These are phyloP conservation scores for Flabesymbios commensalis DNA, from an alignment of 2,888 invertebrate genomes.

Conservation along the genomic window DNA sequence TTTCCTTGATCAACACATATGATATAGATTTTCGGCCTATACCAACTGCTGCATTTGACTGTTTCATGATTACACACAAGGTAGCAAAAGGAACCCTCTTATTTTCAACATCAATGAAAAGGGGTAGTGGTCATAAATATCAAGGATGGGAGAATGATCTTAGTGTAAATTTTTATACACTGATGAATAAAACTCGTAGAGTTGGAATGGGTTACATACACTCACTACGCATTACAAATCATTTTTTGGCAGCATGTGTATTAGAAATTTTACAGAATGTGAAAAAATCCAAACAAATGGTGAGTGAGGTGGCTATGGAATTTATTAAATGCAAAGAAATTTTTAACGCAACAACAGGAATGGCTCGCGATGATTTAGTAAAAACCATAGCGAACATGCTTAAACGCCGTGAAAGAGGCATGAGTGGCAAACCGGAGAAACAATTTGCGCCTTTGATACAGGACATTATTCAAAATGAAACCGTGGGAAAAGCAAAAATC, in stretches of 20 bases:
- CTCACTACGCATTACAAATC: too few relatives aligned
- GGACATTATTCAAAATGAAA: background rate
- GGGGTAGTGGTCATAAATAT: background rate
- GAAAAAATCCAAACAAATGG: background rate
- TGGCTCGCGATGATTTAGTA: too few relatives aligned
- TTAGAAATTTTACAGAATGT: background rate
- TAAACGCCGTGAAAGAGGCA: background rate
- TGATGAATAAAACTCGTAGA: conserved; percentile 9
- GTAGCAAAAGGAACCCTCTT: too few relatives aligned
- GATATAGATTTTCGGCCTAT: conserved; percentile 39
- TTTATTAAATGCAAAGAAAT: conserved; percentile 5
- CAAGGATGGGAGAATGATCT: conserved; percentile 12
- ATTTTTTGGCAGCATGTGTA: too few relatives aligned
- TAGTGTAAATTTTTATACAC: background rate
- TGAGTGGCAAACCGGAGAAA: background rate
- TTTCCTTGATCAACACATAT: conserved; percentile 41
- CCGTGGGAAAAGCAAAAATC: background rate
- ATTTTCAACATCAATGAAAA: too few relatives aligned
- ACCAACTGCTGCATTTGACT: conserved; percentile 41
- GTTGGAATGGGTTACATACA: background rate
- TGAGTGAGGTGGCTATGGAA: conserved; percentile 3
- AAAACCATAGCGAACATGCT: background rate
- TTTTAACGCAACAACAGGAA: background rate
- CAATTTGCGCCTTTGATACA: background rate
- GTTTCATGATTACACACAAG: too few relatives aligned